Base-by-base conservation (phyloP, 2,888 invertebrate genomes). In the Andrena camellia region DNA sequence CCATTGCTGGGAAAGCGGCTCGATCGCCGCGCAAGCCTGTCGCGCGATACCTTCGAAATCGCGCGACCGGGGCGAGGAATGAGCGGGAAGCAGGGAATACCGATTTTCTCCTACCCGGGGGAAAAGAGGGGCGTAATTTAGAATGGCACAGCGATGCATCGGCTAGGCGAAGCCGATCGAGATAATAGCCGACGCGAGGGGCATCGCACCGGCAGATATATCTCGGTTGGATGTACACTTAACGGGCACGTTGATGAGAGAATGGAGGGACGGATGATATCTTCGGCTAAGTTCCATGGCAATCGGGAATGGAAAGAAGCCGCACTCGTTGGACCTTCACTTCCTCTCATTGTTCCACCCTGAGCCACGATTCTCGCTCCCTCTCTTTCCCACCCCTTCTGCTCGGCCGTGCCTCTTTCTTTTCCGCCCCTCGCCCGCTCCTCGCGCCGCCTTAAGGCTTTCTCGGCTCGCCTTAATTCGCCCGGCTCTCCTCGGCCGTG, bases 241-340 rank as follows among this genome's bases (percentile, higher is more conserved):
- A 89, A 88, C 91, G 91, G 90, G 85, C 81, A 85, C 86, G 88
- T 83, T 87, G 91, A 90, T 86, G 90, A 89, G 90, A 88, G 88
- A 88, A 87, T 88, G 88, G 82, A 81, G 88, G 82, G 85, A 86
- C 78, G 86, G 90, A 87, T 85, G 88, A 84, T 89, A 89, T 90
- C 90, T 89, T 71, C 69, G 82, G 77, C 78, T 63, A 80, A 79
- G 86, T 87, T 86, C 85, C 86, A 85, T 80, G 81, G 86, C 86
- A 89, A 90, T 89, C 90, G 90, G 83, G 90, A 90, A 90, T 90
- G 88, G 88, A 90, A 91, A 86, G 90, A 90, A 91, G 90, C 89
- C 90, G 90, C 91, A 91, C 86, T 93, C 93, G 91, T 92, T 93
- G 92, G 93, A 93, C 92, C 93, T 93, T 93, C 92, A 93, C 93